These are phyloP conservation scores for Cryptophagus acutangulus DNA, from an alignment of 2,888 invertebrate genomes.

Conservation along the genomic window DNA sequence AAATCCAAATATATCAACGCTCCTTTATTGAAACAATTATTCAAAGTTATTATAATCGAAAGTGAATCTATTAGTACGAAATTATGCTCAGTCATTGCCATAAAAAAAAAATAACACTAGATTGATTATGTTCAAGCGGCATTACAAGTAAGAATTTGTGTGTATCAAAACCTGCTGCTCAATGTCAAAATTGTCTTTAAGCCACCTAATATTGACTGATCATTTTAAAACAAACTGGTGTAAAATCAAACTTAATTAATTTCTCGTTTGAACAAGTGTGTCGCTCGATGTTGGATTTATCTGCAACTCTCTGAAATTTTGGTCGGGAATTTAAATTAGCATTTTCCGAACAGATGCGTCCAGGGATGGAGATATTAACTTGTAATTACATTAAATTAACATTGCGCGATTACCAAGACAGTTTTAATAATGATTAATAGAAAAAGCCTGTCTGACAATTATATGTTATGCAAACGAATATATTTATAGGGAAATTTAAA, in stretches of 20 bases:
- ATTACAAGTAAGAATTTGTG: slow-evolving; percentile 44
- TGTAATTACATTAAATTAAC: slow-evolving; percentile 48
- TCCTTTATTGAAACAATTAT: slow-evolving; percentile 46
- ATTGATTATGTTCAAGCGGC: slow-evolving; percentile 41
- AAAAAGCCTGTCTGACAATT: slow-evolving; percentile 28
- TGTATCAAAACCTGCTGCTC: slow-evolving; percentile 6
- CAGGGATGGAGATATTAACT: slow-evolving; percentile 44
- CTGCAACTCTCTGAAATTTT: slow-evolving; percentile 10
- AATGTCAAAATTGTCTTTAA: slow-evolving; percentile 16
- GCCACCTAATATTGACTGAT: slow-evolving; percentile 25
- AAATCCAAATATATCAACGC: slow-evolving; percentile 31
- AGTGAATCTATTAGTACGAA: slow-evolving; percentile 47
- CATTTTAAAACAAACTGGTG: slow-evolving; percentile 18
- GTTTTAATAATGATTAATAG: slow-evolving; percentile 47
- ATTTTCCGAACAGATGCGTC: slow-evolving; percentile 45
- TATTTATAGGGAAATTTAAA: too few relatives aligned
- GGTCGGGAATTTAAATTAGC: slow-evolving; percentile 40
- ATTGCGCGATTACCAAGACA: slow-evolving; percentile 41
- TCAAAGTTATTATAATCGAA: slow-evolving; percentile 47
- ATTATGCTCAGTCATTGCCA: slow-evolving; percentile 42
- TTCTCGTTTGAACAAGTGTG: slow-evolving; percentile 28
- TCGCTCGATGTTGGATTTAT: slow-evolving; percentile 19
- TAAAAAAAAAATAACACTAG: slow-evolving; percentile 36
- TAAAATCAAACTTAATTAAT: slow-evolving; percentile 32
- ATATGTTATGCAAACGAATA: slow-evolving; percentile 4